A percentile compares a stretch with the other conserved stretches of the same genome.
These are phyloP conservation scores for Periophthalmodon schlosseri DNA, from an alignment of 2,113 vertebrate species.

Conservation along the genomic window DNA sequence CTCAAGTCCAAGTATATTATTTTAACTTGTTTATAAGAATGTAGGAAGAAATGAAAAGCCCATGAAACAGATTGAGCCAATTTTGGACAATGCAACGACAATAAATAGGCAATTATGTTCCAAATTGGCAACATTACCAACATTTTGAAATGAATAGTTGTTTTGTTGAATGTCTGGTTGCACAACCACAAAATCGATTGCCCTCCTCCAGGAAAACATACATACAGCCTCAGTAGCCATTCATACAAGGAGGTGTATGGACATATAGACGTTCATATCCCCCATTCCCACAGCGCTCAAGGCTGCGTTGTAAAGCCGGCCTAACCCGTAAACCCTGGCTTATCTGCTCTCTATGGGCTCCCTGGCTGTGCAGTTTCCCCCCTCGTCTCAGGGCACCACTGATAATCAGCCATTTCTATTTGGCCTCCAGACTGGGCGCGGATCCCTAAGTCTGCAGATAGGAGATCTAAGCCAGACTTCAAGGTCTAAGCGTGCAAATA, in stretches of 20 bases:
- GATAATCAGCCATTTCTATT: conserved; percentile 62
- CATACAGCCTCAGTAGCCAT: background rate
- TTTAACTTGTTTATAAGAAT: background rate
- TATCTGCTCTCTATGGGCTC: conserved; percentile 53
- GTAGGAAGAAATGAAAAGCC: background rate
- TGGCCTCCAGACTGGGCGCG: conserved; percentile 50
- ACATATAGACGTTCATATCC: conserved; percentile 10
- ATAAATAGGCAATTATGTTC: background rate
- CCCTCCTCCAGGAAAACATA: conserved; percentile 5
- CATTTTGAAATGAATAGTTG: background rate
- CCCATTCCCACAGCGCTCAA: conserved; percentile 37
- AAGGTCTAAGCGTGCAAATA: conserved; percentile 36
- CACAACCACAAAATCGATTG: too few species aligned
- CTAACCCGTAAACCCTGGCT: conserved; percentile 56
- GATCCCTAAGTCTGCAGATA: conserved; percentile 49
- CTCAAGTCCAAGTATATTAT: background rate
- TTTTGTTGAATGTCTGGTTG: conserved; percentile 7
- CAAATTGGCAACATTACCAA: conserved; percentile 7
- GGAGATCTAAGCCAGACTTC: conserved; percentile 54
- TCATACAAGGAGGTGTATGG: conserved; percentile 11
- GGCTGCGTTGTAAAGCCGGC: conserved; percentile 40
- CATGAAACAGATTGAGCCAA: background rate
- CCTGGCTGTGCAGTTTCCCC: conserved; percentile 35
- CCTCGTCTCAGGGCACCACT: conserved; percentile 46
- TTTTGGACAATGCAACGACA: background rate